Percentiles rank a stretch among this genome's conserved stretches.
phyloP scores from a whole-genome alignment of 2,888 invertebrate species.

The Drosophila ustulata region DNA sequence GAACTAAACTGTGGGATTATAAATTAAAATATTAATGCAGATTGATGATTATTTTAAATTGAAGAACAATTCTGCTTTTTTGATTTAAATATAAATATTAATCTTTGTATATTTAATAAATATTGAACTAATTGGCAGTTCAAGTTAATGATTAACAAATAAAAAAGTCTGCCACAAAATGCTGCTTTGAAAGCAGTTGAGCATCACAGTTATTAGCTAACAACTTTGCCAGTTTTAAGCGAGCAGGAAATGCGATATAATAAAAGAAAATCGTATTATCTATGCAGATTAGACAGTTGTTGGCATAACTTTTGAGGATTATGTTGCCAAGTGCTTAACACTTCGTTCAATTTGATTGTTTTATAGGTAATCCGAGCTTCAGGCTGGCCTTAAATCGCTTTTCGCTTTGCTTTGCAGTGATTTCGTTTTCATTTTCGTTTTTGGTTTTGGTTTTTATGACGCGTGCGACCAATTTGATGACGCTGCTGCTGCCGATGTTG shows the following conservation, averaged over 20 bases:
- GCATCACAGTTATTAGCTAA: not conserved
- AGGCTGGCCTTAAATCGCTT: slow-evolving; percentile 6
- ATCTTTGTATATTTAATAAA: too few species aligned
- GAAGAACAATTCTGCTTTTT: too few species aligned
- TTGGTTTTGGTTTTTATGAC: slow-evolving; percentile 57
- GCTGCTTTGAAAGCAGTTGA: too few species aligned
- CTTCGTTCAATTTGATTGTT: slow-evolving; percentile 1
- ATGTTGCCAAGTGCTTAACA: slow-evolving; percentile 1
- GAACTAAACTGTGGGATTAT: too few species aligned
- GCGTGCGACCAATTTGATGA: slow-evolving; percentile 69
- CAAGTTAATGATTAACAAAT: too few species aligned
- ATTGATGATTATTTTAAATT: too few species aligned
- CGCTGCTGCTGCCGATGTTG: slow-evolving; percentile 30
- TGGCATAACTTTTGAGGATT: not conserved
- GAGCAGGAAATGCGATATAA: not conserved
- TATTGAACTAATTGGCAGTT: too few species aligned
- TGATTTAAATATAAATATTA: too few species aligned
- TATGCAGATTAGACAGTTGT: not conserved
- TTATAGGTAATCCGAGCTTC: slow-evolving; percentile 38
- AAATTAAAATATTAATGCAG: too few species aligned
- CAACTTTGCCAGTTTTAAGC: not conserved
- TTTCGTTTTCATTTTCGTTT: slow-evolving; percentile 16
- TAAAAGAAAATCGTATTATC: not conserved
- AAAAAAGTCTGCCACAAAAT: too few species aligned
- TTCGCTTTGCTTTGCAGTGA: slow-evolving; percentile 9